These are phyloP conservation scores for Ailurus styani DNA, from an alignment of 2,113 vertebrate genomes.

Conservation along the genomic window DNA sequence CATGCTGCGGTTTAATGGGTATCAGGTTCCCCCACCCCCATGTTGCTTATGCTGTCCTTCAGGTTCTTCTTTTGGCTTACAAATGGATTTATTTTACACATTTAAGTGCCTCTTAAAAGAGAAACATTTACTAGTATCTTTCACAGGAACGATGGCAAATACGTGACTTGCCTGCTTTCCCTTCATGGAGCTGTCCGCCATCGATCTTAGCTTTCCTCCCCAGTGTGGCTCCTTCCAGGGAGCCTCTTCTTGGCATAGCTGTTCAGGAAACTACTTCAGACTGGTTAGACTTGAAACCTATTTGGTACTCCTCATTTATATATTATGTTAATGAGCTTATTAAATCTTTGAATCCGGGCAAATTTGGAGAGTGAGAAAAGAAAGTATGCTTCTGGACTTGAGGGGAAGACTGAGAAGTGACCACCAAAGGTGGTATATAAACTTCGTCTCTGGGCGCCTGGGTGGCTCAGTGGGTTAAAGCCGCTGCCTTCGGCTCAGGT, in stretches of 20 bases:
- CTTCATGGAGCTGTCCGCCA: not conserved
- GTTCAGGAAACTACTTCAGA: not conserved
- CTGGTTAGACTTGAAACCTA: not conserved
- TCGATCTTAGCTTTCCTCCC: not conserved
- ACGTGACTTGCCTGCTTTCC: not conserved
- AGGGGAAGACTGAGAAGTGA: not conserved
- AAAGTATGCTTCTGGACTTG: not conserved
- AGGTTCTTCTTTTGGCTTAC: not conserved
- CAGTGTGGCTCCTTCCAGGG: not conserved
- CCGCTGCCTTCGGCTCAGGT: too few species aligned
- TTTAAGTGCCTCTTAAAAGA: not conserved
- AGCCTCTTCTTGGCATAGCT: not conserved
- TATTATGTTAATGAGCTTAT: not conserved
- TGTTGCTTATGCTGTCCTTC: not conserved
- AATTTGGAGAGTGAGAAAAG: not conserved
- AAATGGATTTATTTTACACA: not conserved
- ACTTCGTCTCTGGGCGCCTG: too few species aligned
- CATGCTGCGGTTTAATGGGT: not conserved
- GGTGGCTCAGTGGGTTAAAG: too few species aligned
- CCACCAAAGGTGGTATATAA: not conserved
- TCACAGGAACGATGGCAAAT: not conserved
- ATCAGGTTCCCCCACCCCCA: too few species aligned
- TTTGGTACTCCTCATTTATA: not conserved
- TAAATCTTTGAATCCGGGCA: not conserved
- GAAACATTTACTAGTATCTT: not conserved